Percentiles rank a stretch among this genome's conserved stretches.
Conservation (phyloP, 2,113 vertebrate species). For the Melospiza georgiana region DNA sequence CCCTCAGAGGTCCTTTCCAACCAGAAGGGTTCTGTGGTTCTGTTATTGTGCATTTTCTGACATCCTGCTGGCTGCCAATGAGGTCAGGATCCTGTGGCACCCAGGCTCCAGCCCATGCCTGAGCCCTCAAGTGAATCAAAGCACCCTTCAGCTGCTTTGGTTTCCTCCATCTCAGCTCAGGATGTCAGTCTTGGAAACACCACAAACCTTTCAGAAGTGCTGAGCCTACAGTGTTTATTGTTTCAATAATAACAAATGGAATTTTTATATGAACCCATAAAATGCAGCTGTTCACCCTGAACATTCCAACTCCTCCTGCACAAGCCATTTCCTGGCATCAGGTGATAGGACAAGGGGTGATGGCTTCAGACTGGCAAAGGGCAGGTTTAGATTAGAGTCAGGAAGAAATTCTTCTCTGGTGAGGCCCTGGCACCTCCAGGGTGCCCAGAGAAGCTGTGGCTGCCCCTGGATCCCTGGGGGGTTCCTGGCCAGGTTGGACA, state of each 20-base stretch:
- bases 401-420: not conserved
- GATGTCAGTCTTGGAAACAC: not conserved
- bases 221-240: not conserved
- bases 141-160: not conserved
- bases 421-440: not conserved
- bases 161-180: not conserved
- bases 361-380: not conserved
- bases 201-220: not conserved
- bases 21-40: not conserved
- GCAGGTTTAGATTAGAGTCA: not conserved
- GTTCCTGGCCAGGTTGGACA: accelerated
- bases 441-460: not conserved
- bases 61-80: accelerated
- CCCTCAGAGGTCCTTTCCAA: not conserved
- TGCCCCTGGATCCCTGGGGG: not conserved
- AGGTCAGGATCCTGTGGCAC: not conserved
- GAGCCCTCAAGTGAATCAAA: not conserved
- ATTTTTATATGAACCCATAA: not conserved
- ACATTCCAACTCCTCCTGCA: not conserved
- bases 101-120: not conserved
- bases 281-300: not conserved
- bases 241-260: not conserved
- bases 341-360: not conserved
- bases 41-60: not conserved
- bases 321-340: not conserved